Evolutionary conservation across 1,140 invertebrate genomes (phyloP).

Genomic region (Capitella teleta): DNA sequence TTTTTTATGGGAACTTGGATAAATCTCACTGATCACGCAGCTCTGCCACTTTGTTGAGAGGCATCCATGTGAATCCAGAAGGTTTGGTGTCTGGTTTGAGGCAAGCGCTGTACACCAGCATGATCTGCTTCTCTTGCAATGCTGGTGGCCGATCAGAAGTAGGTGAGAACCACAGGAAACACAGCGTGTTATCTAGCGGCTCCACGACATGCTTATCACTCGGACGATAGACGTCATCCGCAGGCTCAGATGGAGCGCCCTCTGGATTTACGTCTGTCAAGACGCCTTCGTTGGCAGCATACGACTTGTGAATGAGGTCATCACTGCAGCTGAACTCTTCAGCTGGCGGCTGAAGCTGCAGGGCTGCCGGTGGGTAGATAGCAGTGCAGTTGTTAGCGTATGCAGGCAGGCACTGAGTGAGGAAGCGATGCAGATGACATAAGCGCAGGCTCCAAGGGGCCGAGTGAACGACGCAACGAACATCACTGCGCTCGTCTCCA

Average conservation of each 20-base stretch:
- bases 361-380: constrained; percentile 22
- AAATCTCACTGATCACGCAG: too few relatives aligned
- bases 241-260: constrained; percentile 2
- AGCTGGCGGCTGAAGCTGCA: constrained; percentile 13
- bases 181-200: constrained; percentile 20
- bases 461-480: constrained; percentile 17
- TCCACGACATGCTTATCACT: constrained; percentile 18
- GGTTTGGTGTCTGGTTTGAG: background rate
- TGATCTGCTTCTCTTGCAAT: background rate
- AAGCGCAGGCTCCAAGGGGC: constrained; percentile 23
- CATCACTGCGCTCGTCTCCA: constrained; percentile 26
- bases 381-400: constrained; percentile 27
- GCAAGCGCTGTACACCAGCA: background rate
- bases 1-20: too few relatives aligned
- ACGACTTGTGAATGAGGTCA: constrained; percentile 21
- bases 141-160: constrained; percentile 15
- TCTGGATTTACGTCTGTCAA: background rate
- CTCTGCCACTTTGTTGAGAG: too few relatives aligned
- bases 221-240: constrained; percentile 11
- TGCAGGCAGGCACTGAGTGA: constrained; percentile 19
- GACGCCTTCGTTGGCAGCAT: constrained; percentile 7
- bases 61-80: background rate
- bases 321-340: constrained; percentile 10
- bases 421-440: constrained; percentile 25
- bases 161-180: constrained; percentile 32